A percentile compares a stretch with the other conserved stretches of the same genome.
phyloP scores from a whole-genome alignment of 2,888 invertebrate genomes.

The Griposia aprilina region DNA sequence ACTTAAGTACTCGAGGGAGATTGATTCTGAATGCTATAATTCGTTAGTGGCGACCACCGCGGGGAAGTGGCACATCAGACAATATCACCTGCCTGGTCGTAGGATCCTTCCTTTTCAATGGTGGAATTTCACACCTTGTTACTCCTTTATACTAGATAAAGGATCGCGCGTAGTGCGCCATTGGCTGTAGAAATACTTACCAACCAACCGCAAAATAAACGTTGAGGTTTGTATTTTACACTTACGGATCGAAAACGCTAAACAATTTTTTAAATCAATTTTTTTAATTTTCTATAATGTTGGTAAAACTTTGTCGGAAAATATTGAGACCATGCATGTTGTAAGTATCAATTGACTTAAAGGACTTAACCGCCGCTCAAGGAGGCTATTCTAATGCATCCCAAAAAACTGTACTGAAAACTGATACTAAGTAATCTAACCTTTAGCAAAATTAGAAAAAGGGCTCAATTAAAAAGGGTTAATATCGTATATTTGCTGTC shows the following conservation, averaged over 20 bases:
- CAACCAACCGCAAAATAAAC: too few species aligned
- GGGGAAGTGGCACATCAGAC: neutral
- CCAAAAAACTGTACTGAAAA: neutral
- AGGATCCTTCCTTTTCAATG: neutral
- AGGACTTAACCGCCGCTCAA: neutral
- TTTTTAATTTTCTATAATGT: neutral
- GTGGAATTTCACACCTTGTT: too few species aligned
- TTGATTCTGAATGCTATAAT: neutral
- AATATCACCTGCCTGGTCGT: neutral
- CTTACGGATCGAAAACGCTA: too few species aligned
- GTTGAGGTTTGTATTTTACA: too few species aligned
- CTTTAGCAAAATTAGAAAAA: conserved; percentile 12
- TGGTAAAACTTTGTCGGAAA: neutral
- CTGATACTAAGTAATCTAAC: conserved; percentile 1
- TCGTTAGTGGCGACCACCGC: neutral
- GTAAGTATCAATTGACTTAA: neutral
- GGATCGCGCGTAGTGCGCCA: too few species aligned
- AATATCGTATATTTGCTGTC: conserved; percentile 35
- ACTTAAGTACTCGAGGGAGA: neutral
- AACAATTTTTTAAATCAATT: neutral
- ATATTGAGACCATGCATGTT: neutral
- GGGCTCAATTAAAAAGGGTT: conserved; percentile 26
- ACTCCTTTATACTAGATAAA: too few species aligned
- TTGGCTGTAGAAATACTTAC: too few species aligned
- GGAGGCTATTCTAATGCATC: neutral